These are phyloP conservation scores for Drosophila nr. medialis DNA, from an alignment of 2,888 invertebrate genomes.

Conservation along the genomic window DNA sequence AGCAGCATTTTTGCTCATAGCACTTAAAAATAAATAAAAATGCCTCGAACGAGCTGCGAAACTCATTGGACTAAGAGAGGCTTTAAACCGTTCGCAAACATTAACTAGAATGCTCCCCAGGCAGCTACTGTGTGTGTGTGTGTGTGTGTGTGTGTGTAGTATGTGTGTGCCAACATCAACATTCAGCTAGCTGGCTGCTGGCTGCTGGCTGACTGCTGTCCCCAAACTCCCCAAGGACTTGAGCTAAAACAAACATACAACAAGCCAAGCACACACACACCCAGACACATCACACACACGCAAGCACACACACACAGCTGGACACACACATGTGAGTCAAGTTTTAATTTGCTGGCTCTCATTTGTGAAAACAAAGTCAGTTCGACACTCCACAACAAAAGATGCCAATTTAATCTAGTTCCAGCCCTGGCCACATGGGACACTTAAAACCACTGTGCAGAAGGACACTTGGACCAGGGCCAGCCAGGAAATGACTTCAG, in stretches of 20 bases:
- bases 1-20: not conserved
- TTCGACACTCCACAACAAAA: constrained; percentile 74
- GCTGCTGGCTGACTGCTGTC: not conserved
- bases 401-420: constrained; percentile 84
- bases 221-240: constrained; percentile 41
- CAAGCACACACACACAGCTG: not conserved
- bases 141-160: constrained; percentile 14
- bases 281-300: constrained; percentile 15
- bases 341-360: constrained; percentile 74
- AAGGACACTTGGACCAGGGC: constrained; percentile 33
- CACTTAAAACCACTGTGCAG: constrained; percentile 53
- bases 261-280: constrained; percentile 11
- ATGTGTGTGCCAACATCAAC: constrained; percentile 28
- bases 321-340: constrained; percentile 51
- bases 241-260: constrained; percentile 34
- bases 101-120: constrained; percentile 20
- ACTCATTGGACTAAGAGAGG: constrained; percentile 9
- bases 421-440: constrained; percentile 83
- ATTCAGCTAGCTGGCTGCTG: constrained; percentile 17
- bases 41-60: constrained; percentile 1
- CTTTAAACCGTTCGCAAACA: constrained; percentile 26
- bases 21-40: not conserved
- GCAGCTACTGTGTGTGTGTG: constrained; percentile 17
- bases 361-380: constrained; percentile 76
- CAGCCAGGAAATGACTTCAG: constrained; percentile 76